phyloP scores from a whole-genome alignment of 2,113 vertebrate species.

The Zosterops lateralis region DNA sequence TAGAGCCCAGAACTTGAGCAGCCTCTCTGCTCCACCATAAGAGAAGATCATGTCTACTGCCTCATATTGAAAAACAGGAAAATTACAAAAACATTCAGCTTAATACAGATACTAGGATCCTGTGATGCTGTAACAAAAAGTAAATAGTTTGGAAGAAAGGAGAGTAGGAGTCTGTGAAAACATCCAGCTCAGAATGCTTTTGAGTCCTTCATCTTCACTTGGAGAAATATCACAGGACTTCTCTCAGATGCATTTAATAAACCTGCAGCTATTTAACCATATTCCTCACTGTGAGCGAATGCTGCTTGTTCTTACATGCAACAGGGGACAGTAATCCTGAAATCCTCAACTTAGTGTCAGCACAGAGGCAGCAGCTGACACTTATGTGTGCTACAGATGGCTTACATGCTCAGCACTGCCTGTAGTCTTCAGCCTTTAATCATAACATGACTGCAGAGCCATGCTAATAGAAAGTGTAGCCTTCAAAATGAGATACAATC shows the following conservation, averaged over 20 bases:
- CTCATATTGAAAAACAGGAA: background rate
- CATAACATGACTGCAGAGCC: background rate
- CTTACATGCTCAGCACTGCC: background rate
- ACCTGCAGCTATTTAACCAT: background rate
- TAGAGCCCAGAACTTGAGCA: accelerated
- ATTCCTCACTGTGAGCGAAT: background rate
- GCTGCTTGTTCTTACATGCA: background rate
- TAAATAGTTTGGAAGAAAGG: background rate
- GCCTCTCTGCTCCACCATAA: background rate
- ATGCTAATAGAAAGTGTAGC: background rate
- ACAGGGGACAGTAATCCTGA: background rate
- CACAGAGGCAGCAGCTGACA: background rate
- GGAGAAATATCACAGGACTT: background rate
- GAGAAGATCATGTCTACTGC: background rate
- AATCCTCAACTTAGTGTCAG: background rate
- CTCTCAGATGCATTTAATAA: background rate
- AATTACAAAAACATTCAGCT: background rate
- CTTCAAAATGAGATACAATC: background rate
- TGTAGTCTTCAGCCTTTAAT: conserved; percentile 1
- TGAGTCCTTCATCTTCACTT: background rate
- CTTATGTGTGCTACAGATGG: background rate
- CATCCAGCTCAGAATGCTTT: background rate
- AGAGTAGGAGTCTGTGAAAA: background rate
- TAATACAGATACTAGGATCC: background rate
- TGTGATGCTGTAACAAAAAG: background rate